Evolutionary conservation across 2,797 vertebrate genomes (phyloP), one percentile per base, ranked within the genome.

Genomic region (Coccyzus lansbergi): DNA sequence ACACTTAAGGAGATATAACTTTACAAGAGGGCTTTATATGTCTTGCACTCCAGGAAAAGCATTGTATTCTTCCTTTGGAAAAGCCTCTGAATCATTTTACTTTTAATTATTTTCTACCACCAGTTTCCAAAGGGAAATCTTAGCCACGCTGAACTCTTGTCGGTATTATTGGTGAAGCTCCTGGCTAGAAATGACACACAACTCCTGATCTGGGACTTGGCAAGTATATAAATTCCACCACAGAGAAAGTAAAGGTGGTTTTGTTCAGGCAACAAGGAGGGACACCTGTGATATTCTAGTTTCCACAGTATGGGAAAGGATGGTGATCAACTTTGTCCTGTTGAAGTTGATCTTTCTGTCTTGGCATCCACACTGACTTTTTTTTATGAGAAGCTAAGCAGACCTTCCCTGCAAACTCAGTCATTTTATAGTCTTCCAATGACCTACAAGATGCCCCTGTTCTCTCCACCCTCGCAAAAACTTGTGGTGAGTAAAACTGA

Each of bases 191-290:
- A 67, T 9, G 7, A 33, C n/a, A 64, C 4, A 3, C 26, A 28
- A 36, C 4, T 85, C 46, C 12, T n/a, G 29, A 0, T 24, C 0
- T 64, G 71, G 26, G 40, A 55, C 9, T 51, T 78, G 31, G 10
- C 20, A 84, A 51, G 8, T 10, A 51, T 28, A 12, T 71, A 58
- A 67, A 7, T 19, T 82, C 29, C 40, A 46, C 15, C 15, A 71
- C 40, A 34, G 28, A 60, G 46, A 42, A 64, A 11, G 14, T 38
- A 75, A 48, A 75, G 28, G 36, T 71, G 16, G 8, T 48, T 84
- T 75, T 40, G 64, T 40, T 71, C 36, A 69, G 40, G 52, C 51
- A 31, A 55, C 1, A 3, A 6, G 9, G 22, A 36, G 1, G 26
- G 42, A 38, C 7, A 13, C 6, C 9, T 70, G 4, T 7, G 11